Conservation (phyloP, 2,113 vertebrate genomes). For the Vanacampus margaritifer region DNA sequence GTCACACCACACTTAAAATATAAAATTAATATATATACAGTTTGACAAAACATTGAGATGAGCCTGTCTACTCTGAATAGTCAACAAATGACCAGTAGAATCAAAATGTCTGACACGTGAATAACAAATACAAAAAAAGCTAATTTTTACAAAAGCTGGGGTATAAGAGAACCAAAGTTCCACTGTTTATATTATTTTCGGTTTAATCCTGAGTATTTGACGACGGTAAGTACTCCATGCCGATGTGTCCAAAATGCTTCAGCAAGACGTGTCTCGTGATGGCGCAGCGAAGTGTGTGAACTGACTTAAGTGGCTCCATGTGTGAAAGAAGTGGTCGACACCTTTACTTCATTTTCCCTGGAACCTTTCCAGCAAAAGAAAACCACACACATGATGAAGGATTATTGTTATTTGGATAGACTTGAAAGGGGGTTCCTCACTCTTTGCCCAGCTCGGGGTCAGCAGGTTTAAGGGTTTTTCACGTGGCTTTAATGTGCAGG, state of each 20-base stretch:
- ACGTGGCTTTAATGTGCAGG: conserved; percentile 31
- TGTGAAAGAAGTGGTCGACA: conserved; percentile 34
- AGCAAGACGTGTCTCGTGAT: conserved; percentile 26
- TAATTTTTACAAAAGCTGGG: neutral
- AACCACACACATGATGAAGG: conserved; percentile 42
- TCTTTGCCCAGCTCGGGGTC: conserved; percentile 29
- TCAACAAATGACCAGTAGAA: too few relatives aligned
- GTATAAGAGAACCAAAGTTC: neutral
- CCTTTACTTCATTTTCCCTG: conserved; percentile 31
- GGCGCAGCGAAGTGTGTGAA: conserved; percentile 39
- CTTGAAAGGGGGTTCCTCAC: conserved; percentile 37
- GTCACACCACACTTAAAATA: too few relatives aligned
- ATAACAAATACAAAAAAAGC: neutral
- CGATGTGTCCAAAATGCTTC: neutral
- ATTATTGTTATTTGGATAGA: conserved; percentile 49
- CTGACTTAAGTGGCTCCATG: conserved; percentile 47
- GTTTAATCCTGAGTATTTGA: neutral
- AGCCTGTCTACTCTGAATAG: too few relatives aligned
- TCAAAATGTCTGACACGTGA: too few relatives aligned
- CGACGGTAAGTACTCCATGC: neutral
- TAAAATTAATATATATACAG: too few relatives aligned
- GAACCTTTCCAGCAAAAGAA: conserved; percentile 45
- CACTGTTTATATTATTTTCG: neutral
- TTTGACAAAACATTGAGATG: too few relatives aligned
- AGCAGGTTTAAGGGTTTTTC: conserved; percentile 31